Evolutionary conservation across 2,113 vertebrate genomes (phyloP).

Genomic region (Eretmodus cyanostictus): DNA sequence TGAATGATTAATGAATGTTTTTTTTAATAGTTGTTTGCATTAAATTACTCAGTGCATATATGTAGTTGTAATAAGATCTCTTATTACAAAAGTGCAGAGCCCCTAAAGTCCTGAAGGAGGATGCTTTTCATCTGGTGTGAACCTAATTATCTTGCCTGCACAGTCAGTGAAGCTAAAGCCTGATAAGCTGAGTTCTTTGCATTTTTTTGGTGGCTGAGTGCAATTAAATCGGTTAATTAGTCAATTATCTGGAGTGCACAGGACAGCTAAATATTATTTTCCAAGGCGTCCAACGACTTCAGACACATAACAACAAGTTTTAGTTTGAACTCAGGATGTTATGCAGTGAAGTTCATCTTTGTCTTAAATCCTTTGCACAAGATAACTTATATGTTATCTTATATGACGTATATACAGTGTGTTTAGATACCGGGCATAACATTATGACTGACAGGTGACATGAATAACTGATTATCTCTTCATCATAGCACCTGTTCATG

Average conservation of each 20-base stretch:
- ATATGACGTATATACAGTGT: not conserved
- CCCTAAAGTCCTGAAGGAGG: not conserved
- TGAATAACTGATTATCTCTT: not conserved
- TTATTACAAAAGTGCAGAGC: not conserved
- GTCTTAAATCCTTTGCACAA: not conserved
- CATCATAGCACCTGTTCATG: not conserved
- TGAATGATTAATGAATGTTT: not conserved
- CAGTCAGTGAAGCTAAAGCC: not conserved
- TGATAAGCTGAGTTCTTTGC: not conserved
- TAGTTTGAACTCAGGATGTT: not conserved
- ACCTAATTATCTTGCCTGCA: not conserved
- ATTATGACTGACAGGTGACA: not conserved
- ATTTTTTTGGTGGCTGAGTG: not conserved
- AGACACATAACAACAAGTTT: not conserved
- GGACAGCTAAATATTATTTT: not conserved
- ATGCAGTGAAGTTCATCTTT: not conserved
- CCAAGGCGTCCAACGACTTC: not conserved
- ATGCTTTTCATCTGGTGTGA: not conserved
- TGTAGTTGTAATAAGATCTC: not conserved
- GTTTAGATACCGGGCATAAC: not conserved
- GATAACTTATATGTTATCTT: not conserved
- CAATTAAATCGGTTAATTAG: not conserved
- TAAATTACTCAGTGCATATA: not conserved
- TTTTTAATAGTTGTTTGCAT: not conserved
- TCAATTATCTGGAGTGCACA: not conserved